phyloP scores from a whole-genome alignment of 1,140 invertebrate species.

The Nasonia longicornis region DNA sequence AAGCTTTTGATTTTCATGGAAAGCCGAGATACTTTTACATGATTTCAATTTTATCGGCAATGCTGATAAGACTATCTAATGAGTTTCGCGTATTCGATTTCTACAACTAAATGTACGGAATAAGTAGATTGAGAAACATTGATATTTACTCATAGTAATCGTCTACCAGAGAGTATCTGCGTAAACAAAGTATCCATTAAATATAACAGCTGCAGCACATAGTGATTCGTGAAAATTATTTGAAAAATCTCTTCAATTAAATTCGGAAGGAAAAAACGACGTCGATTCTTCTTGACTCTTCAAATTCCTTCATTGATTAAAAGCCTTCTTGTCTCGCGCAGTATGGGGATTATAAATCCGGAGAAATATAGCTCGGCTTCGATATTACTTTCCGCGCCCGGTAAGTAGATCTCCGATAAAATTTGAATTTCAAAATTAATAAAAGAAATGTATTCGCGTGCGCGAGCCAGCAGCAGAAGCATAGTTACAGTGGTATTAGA shows the following conservation, averaged over 20 bases:
- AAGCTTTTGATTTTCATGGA: too few species aligned
- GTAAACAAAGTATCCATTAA: neutral
- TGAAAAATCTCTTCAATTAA: neutral
- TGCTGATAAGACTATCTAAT: neutral
- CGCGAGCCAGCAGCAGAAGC: neutral
- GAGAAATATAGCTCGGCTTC: neutral
- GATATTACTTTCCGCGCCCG: neutral
- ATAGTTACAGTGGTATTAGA: neutral
- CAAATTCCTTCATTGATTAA: neutral
- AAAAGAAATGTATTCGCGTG: neutral
- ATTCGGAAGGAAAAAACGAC: neutral
- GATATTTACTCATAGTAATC: neutral
- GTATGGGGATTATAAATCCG: neutral
- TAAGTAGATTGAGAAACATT: neutral
- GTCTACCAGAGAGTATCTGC: neutral
- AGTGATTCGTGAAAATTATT: neutral
- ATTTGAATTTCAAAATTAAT: slow-evolving; percentile 23
- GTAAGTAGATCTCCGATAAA: slow-evolving; percentile 16
- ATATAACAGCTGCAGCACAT: neutral
- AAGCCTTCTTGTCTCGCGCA: neutral
- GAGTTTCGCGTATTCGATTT: neutral
- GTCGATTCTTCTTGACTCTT: neutral
- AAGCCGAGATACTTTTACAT: too few species aligned
- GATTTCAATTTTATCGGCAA: neutral
- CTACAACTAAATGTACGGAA: neutral